Conservation (phyloP, 2,888 invertebrate genomes). For the Rotaria socialis region DNA sequence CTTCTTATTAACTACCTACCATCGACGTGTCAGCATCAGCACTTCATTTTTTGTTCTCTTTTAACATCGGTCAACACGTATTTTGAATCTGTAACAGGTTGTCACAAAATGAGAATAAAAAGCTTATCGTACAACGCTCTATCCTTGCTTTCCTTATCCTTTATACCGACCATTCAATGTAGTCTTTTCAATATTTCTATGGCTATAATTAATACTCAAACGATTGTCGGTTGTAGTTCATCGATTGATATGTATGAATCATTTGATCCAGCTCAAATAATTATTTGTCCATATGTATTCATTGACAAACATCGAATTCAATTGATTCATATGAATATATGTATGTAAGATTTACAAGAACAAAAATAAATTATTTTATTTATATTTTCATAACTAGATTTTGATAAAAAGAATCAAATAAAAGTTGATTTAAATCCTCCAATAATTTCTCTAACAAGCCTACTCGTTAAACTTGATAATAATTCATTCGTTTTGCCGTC, state of each 20-base stretch:
- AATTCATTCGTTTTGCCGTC: not conserved
- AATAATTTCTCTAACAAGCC: not conserved
- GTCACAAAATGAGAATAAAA: too few species aligned
- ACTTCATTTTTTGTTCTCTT: too few species aligned
- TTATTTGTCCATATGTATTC: not conserved
- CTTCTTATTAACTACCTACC: too few species aligned
- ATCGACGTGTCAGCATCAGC: too few species aligned
- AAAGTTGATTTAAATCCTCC: not conserved
- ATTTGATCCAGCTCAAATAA: not conserved
- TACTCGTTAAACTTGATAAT: not conserved
- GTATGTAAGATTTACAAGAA: not conserved
- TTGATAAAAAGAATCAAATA: not conserved
- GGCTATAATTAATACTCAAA: not conserved
- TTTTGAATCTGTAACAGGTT: too few species aligned
- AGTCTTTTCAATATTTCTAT: not conserved
- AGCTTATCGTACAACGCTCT: too few species aligned
- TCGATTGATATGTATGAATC: not conserved
- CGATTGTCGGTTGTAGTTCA: not conserved
- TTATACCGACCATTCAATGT: not conserved
- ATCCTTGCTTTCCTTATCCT: too few species aligned
- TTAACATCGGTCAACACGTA: too few species aligned
- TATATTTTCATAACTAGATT: not conserved
- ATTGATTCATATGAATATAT: not conserved
- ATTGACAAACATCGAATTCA: not conserved
- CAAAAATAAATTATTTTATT: too few species aligned